Evolutionary conservation across 2,888 invertebrate genomes (phyloP).

Genomic region (Tetranychus truncatus): DNA sequence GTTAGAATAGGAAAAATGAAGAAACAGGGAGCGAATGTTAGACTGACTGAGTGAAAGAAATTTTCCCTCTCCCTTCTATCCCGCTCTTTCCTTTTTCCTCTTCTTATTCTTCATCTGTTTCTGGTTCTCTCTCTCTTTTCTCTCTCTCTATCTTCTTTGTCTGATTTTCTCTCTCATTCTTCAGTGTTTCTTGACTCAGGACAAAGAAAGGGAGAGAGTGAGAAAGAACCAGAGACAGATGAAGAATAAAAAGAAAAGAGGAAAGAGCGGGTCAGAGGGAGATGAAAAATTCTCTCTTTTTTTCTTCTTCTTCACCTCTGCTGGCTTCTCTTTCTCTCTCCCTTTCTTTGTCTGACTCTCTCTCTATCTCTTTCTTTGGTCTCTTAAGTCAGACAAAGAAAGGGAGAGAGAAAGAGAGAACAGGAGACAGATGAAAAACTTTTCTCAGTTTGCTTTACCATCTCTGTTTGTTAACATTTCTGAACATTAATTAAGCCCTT

Average conservation of each 20-base stretch:
- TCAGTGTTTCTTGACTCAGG: neutral
- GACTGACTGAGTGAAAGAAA: too few relatives aligned
- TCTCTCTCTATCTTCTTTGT: neutral
- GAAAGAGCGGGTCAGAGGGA: conserved; percentile 1
- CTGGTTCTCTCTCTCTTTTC: neutral
- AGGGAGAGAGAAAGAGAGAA: neutral
- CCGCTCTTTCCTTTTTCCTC: too few relatives aligned
- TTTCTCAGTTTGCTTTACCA: too few relatives aligned
- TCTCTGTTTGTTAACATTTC: too few relatives aligned
- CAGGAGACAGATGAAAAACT: neutral
- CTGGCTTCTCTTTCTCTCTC: too few relatives aligned
- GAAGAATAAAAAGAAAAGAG: neutral
- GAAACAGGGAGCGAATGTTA: neutral
- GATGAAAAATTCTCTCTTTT: neutral
- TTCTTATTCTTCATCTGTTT: too few relatives aligned
- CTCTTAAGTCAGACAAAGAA: neutral
- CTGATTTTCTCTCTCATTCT: conserved; percentile 2
- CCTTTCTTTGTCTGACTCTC: too few relatives aligned
- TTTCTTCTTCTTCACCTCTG: neutral
- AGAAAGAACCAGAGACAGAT: neutral
- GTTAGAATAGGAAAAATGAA: neutral
- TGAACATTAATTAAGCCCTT: too few relatives aligned
- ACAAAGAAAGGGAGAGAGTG: conserved; percentile 7
- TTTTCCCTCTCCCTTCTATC: too few relatives aligned
- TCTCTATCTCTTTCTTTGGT: too few relatives aligned